phyloP scores from a whole-genome alignment of 2,113 vertebrate genomes.

The Actinemys pallida region DNA sequence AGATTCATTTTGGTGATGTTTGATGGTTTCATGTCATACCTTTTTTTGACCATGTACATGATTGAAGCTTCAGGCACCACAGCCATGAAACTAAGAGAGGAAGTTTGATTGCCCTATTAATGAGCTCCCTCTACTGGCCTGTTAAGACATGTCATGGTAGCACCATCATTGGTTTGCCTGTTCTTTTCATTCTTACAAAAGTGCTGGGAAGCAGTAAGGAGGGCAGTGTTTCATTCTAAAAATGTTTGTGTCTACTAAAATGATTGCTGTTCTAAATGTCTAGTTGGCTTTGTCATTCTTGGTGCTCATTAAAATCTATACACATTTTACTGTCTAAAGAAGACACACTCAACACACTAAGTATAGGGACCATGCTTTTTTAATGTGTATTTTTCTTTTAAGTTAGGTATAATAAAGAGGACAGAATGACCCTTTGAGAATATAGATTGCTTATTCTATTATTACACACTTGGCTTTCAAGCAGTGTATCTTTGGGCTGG shows the following conservation, averaged over 20 bases:
- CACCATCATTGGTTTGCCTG: rapidly evolving
- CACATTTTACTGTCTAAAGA: slow-evolving; percentile 17
- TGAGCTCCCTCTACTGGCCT: slow-evolving; percentile 64
- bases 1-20: slow-evolving; percentile 20
- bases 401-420: slow-evolving; percentile 65
- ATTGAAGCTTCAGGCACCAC: slow-evolving; percentile 17
- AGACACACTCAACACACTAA: slow-evolving; percentile 25
- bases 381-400: slow-evolving; percentile 50
- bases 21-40: slow-evolving; percentile 2
- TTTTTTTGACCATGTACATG: slow-evolving; percentile 13
- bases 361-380: slow-evolving; percentile 58
- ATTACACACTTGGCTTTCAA: slow-evolving; percentile 71
- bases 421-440: slow-evolving; percentile 58
- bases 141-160: not conserved
- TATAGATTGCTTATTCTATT: slow-evolving; percentile 59
- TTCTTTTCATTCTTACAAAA: not conserved
- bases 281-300: not conserved
- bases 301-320: slow-evolving; percentile 28
- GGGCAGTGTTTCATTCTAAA: not conserved
- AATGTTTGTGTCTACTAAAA: not conserved
- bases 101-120: slow-evolving; percentile 29
- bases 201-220: not conserved
- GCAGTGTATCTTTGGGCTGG: slow-evolving; percentile 54
- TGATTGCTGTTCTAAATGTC: not conserved
- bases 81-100: not conserved